Base-by-base conservation (phyloP, 2,888 invertebrate genomes). In the Eilema caniola region DNA sequence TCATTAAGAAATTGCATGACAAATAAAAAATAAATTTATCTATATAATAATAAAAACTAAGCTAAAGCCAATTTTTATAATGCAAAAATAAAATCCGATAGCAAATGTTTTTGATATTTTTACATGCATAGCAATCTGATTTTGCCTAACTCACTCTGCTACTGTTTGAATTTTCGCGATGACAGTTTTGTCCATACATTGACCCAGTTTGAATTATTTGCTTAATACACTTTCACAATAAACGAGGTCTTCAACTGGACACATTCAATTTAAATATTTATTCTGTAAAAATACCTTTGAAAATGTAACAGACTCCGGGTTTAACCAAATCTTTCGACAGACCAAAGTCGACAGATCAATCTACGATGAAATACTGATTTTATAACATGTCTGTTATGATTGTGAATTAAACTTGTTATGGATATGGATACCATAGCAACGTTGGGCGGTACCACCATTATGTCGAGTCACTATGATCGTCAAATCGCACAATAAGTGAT, bases 171-270 rank as follows among this genome's bases (percentile, higher is more conserved):
- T 88, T 87, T 93, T 93, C 87, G 88, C 95, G 81, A 91, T 91
- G 84, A 95, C 92, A 77, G 94, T 90, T 90, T 96, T 95, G 92
- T 96, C 96, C 92, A 96, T 95, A 89, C 96, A 96, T 94, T 96
- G 96, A 90, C 96, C 96, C 96, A 96, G 96, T 89, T 95, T 96
- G 90, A 85, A 85, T 79, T 64, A 72, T 72, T 76, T 60, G 68
- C 73, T 61, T 41, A 33, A 60, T 57, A 77, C 70, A 76, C 77
- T 75, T 62, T 41, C 25, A 64, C 63, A 69, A 59, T n/a, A 24
- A 67, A 72, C 28, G 16, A 8, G n/a, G n/a, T 47, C 1, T 53
- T 20, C 25, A 41, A n/a, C n/a, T 37, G 23, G 0, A 61, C 24
- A n/a, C 28, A 28, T 20, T 63, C 68, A 70, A 66, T 53, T 60